Evolutionary conservation across 1,140 invertebrate genomes (phyloP).

Genomic region (Anastrepha ludens): DNA sequence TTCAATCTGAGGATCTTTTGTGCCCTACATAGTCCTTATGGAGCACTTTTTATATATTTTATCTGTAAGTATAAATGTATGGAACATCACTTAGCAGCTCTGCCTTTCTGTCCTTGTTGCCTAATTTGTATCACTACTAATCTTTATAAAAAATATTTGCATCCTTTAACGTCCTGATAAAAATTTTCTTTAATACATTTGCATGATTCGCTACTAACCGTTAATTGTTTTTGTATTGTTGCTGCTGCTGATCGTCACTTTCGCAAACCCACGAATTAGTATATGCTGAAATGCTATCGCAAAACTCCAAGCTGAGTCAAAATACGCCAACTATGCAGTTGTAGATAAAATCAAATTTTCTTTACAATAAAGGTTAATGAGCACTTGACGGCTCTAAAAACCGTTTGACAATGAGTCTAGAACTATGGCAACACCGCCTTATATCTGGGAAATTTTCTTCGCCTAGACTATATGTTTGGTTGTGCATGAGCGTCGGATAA

Average conservation of each 20-base stretch:
- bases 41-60: too few species aligned
- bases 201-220: slow-evolving; percentile 3
- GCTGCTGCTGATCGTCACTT: slow-evolving; percentile 46
- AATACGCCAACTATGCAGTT: slow-evolving; percentile 19
- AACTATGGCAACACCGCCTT: slow-evolving; percentile 8
- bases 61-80: too few species aligned
- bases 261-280: slow-evolving; percentile 56
- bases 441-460: slow-evolving; percentile 33
- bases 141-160: too few species aligned
- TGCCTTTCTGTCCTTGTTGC: too few species aligned
- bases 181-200: too few species aligned
- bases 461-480: neutral
- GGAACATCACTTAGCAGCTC: too few species aligned
- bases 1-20: too few species aligned
- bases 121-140: too few species aligned
- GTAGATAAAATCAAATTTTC: neutral
- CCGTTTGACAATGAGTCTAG: slow-evolving; percentile 41
- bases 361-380: slow-evolving; percentile 50
- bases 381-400: slow-evolving; percentile 56
- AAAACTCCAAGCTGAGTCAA: slow-evolving; percentile 38
- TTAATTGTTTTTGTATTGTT: slow-evolving; percentile 43
- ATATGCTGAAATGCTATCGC: neutral
- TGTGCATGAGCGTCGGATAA: neutral
- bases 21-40: too few species aligned
- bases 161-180: too few species aligned